Conservation (phyloP, 2,113 vertebrate genomes). For the Gopherus flavomarginatus region DNA sequence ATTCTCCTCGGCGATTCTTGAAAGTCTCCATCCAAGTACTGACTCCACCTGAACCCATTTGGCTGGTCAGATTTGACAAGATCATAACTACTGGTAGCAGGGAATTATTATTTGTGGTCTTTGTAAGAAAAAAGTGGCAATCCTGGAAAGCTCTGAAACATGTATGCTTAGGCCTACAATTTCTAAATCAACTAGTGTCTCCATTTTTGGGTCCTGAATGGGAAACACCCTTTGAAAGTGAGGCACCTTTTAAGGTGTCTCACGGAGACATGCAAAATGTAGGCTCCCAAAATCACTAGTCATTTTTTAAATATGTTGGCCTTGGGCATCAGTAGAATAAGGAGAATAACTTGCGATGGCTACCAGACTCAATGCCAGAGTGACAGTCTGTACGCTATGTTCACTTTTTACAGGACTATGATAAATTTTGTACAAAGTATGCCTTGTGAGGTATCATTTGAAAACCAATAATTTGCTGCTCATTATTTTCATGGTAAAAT, state of each 20-base stretch:
- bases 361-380: rapidly evolving
- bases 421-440: too few relatives aligned
- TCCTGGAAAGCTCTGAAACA: not conserved
- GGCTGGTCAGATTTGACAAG: not conserved
- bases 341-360: not conserved
- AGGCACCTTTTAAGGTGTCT: not conserved
- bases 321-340: not conserved
- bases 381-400: too few relatives aligned
- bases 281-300: not conserved
- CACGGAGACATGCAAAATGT: not conserved
- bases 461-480: too few relatives aligned
- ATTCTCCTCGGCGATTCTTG: not conserved
- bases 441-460: too few relatives aligned
- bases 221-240: not conserved
- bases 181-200: not conserved
- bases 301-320: not conserved
- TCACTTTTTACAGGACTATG: too few relatives aligned
- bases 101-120: not conserved
- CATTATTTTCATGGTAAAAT: too few relatives aligned
- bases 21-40: not conserved
- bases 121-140: not conserved
- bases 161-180: not conserved
- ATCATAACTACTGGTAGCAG: not conserved
- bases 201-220: too few relatives aligned
- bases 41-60: not conserved